Evolutionary conservation across 1,140 invertebrate genomes (phyloP).

Genomic region (Triops longicaudatus): DNA sequence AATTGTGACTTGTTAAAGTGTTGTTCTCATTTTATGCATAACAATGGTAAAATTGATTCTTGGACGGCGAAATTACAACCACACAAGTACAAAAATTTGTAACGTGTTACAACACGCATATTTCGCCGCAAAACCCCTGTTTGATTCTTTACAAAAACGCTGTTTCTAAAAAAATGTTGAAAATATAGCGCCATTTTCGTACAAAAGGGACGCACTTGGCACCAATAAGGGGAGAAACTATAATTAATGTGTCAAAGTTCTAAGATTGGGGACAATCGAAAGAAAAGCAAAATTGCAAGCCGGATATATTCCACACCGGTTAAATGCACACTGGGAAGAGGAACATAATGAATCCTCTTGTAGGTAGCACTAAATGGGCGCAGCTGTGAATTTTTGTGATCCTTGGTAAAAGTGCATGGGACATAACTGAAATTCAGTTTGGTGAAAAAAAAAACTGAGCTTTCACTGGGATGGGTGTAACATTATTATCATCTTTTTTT

Average conservation of each 20-base stretch:
- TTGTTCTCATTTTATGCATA: not conserved
- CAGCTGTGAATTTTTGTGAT: no score
- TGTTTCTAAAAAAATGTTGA: not conserved
- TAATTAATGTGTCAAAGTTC: not conserved
- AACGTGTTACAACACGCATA: no score
- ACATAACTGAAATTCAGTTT: not conserved
- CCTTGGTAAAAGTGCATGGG: not conserved
- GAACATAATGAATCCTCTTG: not conserved
- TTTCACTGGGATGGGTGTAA: not conserved
- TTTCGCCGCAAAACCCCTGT: not conserved
- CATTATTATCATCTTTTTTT: not conserved
- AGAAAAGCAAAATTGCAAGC: not conserved
- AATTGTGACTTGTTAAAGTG: no score
- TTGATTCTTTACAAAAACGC: not conserved
- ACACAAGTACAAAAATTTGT: not conserved
- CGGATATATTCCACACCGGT: conserved; percentile 10
- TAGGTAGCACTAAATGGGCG: no score
- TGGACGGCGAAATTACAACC: not conserved
- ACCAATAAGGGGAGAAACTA: not conserved
- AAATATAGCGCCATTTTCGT: not conserved
- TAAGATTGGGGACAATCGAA: not conserved
- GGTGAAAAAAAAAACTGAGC: not conserved
- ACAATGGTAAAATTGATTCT: not conserved
- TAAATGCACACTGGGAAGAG: conserved; percentile 1
- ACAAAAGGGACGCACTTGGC: conserved; percentile 2